phyloP scores from a whole-genome alignment of 2,888 invertebrate genomes.

The Protodeltote pygarga region DNA sequence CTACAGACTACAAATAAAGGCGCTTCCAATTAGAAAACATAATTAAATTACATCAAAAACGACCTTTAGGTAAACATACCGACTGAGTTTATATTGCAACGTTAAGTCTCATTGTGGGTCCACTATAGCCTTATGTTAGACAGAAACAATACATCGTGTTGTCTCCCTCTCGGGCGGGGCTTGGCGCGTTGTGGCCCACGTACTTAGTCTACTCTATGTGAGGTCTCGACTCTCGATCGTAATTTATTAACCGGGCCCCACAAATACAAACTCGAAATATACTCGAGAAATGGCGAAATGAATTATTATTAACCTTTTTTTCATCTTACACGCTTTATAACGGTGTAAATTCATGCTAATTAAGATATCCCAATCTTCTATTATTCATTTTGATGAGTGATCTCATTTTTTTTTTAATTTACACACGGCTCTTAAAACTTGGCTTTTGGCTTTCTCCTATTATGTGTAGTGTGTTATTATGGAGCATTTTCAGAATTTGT shows the following conservation, averaged over 20 bases:
- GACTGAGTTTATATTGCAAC: conserved; percentile 42
- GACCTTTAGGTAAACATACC: conserved; percentile 51
- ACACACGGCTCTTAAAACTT: conserved; percentile 41
- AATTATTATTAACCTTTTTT: conserved; percentile 65
- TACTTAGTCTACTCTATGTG: conserved; percentile 79
- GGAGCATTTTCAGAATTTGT: conserved; percentile 58
- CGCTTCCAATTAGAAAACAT: conserved; percentile 54
- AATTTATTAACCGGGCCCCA: conserved; percentile 83
- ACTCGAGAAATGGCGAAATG: conserved; percentile 68
- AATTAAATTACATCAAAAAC: conserved; percentile 57
- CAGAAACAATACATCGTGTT: conserved; percentile 26
- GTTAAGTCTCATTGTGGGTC: conserved; percentile 40
- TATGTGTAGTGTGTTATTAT: conserved; percentile 50
- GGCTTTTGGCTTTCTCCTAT: conserved; percentile 55
- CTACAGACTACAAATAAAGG: conserved; percentile 10
- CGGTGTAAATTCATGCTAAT: conserved; percentile 71
- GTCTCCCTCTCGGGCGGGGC: conserved; percentile 77
- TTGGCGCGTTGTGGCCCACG: conserved; percentile 68
- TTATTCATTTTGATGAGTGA: conserved; percentile 59
- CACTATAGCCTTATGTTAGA: conserved; percentile 34
- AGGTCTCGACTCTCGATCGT: conserved; percentile 78
- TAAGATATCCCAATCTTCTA: conserved; percentile 68
- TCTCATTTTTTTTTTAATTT: conserved; percentile 54
- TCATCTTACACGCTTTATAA: conserved; percentile 55
- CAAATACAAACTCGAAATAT: conserved; percentile 71